Conservation (phyloP, 2,888 invertebrate genomes). For the Imbricaverruca yamaguchii region DNA sequence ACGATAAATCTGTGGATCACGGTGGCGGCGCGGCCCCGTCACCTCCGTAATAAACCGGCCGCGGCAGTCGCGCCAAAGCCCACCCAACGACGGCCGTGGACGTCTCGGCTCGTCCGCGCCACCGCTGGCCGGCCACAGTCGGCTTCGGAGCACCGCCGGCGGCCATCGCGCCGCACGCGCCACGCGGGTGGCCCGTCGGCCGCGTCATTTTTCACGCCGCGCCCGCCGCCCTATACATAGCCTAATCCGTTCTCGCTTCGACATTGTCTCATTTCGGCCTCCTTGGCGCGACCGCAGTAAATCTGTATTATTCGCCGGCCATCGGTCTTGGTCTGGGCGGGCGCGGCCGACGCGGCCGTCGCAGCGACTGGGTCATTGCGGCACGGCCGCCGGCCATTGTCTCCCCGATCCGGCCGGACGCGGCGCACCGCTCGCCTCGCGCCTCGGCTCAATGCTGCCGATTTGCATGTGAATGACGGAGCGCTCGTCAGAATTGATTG, state of each 20-base stretch:
- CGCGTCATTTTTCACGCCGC: not conserved
- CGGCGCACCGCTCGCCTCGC: not conserved
- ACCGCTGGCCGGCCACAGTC: no score
- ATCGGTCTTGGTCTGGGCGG: not conserved
- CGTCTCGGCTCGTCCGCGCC: not conserved
- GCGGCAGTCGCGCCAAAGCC: not conserved
- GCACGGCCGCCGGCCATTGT: not conserved
- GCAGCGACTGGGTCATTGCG: not conserved
- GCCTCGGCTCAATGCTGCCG: slow-evolving; percentile 2
- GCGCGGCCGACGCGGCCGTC: not conserved
- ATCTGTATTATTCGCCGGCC: not conserved
- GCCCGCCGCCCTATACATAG: not conserved
- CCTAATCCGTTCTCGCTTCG: slow-evolving; percentile 12
- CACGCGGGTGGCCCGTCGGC: slow-evolving; percentile 12
- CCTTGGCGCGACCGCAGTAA: not conserved
- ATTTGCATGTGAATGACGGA: slow-evolving; percentile 19
- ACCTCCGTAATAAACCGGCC: not conserved
- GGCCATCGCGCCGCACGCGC: slow-evolving; percentile 11
- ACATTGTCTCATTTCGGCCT: slow-evolving; percentile 16
- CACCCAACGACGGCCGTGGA: not conserved
- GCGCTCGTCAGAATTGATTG: slow-evolving; percentile 10
- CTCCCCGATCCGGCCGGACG: not conserved
- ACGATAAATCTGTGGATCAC: slow-evolving; percentile 8
- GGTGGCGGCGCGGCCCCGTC: not conserved
- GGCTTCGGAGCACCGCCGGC: not conserved